Conservation (phyloP, 2,888 invertebrate species). For the Ommatoiulus sabulosus region DNA sequence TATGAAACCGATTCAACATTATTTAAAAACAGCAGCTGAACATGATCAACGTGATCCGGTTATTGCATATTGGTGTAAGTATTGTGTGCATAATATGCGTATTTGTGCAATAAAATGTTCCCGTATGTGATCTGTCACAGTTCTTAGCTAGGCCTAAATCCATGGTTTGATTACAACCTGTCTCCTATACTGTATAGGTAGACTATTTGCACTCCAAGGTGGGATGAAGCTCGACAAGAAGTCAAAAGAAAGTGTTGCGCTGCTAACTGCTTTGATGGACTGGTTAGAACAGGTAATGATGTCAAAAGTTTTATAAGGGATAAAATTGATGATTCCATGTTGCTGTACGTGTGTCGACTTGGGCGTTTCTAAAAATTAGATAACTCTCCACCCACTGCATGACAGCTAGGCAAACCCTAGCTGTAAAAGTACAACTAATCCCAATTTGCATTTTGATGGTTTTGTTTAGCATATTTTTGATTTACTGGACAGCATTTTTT, state of each 20-base stretch:
- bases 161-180: neutral
- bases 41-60: slow-evolving; percentile 91
- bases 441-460: too few relatives aligned
- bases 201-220: slow-evolving; percentile 89
- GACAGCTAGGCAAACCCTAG: too few relatives aligned
- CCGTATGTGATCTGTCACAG: neutral
- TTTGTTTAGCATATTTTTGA: too few relatives aligned
- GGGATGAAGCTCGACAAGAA: slow-evolving; percentile 87
- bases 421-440: too few relatives aligned
- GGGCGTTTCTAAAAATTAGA: too few relatives aligned
- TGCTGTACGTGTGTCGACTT: too few relatives aligned
- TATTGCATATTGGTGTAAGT: slow-evolving; percentile 90
- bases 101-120: neutral
- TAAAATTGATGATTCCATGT: neutral
- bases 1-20: slow-evolving; percentile 88
- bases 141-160: neutral
- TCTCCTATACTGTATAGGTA: slow-evolving; percentile 71
- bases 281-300: slow-evolving; percentile 81
- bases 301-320: neutral
- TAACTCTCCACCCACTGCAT: too few relatives aligned
- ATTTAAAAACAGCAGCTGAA: slow-evolving; percentile 89
- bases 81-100: neutral
- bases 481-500: too few relatives aligned
- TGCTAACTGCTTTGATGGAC: slow-evolving; percentile 86
- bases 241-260: slow-evolving; percentile 81